phyloP scores from a whole-genome alignment of 1,140 invertebrate genomes.

The Achatina immaculata region DNA sequence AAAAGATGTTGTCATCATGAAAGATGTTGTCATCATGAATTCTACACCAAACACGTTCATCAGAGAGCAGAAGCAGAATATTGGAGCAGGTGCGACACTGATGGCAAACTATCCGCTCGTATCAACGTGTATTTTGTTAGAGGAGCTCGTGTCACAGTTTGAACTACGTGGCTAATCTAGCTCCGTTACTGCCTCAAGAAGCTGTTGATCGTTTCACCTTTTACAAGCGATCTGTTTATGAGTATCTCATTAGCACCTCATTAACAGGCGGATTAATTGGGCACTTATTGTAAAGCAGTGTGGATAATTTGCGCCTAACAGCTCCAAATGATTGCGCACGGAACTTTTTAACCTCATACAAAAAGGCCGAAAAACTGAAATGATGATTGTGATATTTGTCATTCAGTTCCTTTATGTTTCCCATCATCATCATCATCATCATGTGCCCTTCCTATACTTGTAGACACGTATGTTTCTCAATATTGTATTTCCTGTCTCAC shows the following conservation, averaged over 20 bases:
- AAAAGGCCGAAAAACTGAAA: constrained; percentile 10
- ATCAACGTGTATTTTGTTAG: background rate
- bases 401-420: too few relatives aligned
- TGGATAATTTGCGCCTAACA: background rate
- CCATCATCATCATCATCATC: too few relatives aligned
- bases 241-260: constrained; percentile 8
- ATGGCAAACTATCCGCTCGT: background rate
- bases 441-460: too few relatives aligned
- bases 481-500: too few relatives aligned
- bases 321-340: background rate
- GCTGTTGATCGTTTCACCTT: constrained; percentile 3
- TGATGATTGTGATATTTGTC: background rate
- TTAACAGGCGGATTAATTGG: constrained; percentile 6
- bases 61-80: background rate
- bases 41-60: background rate
- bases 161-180: constrained; percentile 9
- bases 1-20: background rate
- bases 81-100: background rate
- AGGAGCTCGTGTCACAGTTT: constrained; percentile 3
- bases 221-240: constrained; percentile 9
- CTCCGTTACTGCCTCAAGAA: background rate
- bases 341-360: constrained; percentile 1
- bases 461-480: too few relatives aligned
- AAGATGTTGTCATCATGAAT: background rate
- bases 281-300: background rate